Evolutionary conservation across 2,113 vertebrate species (phyloP), one percentile per base, ranked within the genome.

Genomic region (Carlito syrichta): DNA sequence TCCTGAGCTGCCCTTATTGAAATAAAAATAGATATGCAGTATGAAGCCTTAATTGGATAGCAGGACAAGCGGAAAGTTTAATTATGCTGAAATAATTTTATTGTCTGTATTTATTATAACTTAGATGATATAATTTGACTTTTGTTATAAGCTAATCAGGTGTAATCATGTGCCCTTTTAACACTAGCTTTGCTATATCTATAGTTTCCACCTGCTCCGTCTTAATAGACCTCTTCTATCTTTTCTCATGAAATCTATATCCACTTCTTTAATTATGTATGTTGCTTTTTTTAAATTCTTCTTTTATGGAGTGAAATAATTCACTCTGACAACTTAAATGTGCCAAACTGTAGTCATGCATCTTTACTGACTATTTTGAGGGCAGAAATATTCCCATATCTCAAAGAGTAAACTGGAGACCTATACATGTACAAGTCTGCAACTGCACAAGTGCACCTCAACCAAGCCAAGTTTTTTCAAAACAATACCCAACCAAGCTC

Each of bases 251-350:
- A 96, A 97, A 87, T 54, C 79, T 97, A 89, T 35, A 96, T 12
- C n/a, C 35, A 68, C 50, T 43, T 85, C 79, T 90, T 97, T 48
- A 92, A 92, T 97, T 81, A 97, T 74, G n/a, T n/a, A 97, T 95
- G 84, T 56, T 96, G 58, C 50, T 94, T 95, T 96, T 89, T 27
- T 63, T 66, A 35, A 74, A 63, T 43, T 77, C 17, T 92, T 94
- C 66, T 73, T 94, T 94, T 77, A 93, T 45, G 27, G 87, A 81
- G 54, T 12, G 58, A 88, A 97, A 74, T 91, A 90, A 96, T 77
- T 97, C 93, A 96, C 71, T 81, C 35, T 87, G 90, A 92, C 76
- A 96, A 94, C 58, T 66, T 68, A 84, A 94, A 90, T 78, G 79
- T 95, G 87, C 87, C 93, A 94, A 89, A 56, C 52, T 69, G n/a